Evolutionary conservation across 2,797 vertebrate species (phyloP), one percentile per base, ranked within the genome.

Genomic region (Xenops minutus): DNA sequence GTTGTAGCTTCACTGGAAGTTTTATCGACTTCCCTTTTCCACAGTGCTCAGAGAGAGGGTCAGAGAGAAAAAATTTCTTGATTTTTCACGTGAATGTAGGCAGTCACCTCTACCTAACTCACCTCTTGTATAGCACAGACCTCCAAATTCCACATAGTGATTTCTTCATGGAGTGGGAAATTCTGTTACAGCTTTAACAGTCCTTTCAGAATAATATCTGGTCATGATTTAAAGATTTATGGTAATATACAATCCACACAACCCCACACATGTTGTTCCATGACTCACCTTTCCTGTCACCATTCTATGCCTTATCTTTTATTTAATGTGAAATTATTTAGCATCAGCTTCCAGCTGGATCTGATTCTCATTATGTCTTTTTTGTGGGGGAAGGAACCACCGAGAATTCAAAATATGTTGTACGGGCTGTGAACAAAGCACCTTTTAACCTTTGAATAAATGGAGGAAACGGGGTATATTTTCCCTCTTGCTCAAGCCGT

Each of bases 201-300:
- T 67, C 15, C 52, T 89, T 93, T 83, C 46, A 72, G 54, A 80
- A 51, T 64, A 89, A 46, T 69, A 82, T 54, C 44, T 82, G 54
- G 14, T 49, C 18, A 15, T 34, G 30, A 85, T 92, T 88, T 94
- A 56, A 84, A 82, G 37, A 67, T 64, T 80, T 89, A 41, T 85
- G 49, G 6, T 54, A 46, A 74, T 58, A 43, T 5, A 62, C 14
- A 69, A 63, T 29, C 41, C 63, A 46, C 37, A 74, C 56, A 77
- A n/a, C 19, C 18, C 26, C 72, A 82, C 32, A 29, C 32, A 11
- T 43, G 27, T 76, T 93, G 39, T 80, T 93, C 36, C 37, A 34
- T 92, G 64, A 66, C 59, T 77, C 88, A 68, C 20, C 48, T 91
- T 96, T 92, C 86, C 63, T 91, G 61, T 92, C 81, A 68, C 43